Evolutionary conservation across 2,888 invertebrate genomes (phyloP), one percentile per base, ranked within the genome.

Genomic region (Euphydryas editha): DNA sequence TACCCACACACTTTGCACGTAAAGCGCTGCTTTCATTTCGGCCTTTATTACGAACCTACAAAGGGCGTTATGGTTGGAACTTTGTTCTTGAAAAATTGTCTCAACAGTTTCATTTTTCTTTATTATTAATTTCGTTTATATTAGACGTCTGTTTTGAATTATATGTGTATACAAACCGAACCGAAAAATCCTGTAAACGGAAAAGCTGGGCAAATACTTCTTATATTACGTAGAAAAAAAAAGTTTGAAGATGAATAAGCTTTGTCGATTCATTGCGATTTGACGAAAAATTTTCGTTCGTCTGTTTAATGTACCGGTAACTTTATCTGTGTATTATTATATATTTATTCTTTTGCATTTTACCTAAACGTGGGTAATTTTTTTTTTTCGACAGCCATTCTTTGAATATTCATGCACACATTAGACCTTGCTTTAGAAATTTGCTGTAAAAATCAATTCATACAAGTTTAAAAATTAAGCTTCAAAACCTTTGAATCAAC

Each of bases 351-450:
- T 54, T 59, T 51, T 44, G 8, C 51, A 13, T 20, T 39, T 51
- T 24, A 57, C 47, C 44, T 15, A 30, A 59, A 56, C 47, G 63
- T 63, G 24, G 57, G 17, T 42, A 63, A n/a, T n/a, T n/a, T n/a
- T n/a, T n/a, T n/a, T 58, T 58, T 58, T 58, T 58, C 51, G 24
- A 51, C 58, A 42, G 58, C 51, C 49, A 51, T 24, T 59, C 42
- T 64, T 64, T 64, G 51, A 58, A 64, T 64, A 64, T 64, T 64
- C 63, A 63, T 63, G 58, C 58, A 49, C 63, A 63, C 58, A 58
- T 63, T 63, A 58, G 58, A 39, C 57, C 58, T 58, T 62, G 46
- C 18, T 30, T 36, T 55, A 20, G 56, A 46, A 36, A 36, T 7
- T 36, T 36, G 36, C 36, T 36, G 6, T 36, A 36, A 36, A n/a